Evolutionary conservation across 1,140 invertebrate species (phyloP), one percentile per base, ranked within the genome.

Genomic region (Penaeus vannamei): DNA sequence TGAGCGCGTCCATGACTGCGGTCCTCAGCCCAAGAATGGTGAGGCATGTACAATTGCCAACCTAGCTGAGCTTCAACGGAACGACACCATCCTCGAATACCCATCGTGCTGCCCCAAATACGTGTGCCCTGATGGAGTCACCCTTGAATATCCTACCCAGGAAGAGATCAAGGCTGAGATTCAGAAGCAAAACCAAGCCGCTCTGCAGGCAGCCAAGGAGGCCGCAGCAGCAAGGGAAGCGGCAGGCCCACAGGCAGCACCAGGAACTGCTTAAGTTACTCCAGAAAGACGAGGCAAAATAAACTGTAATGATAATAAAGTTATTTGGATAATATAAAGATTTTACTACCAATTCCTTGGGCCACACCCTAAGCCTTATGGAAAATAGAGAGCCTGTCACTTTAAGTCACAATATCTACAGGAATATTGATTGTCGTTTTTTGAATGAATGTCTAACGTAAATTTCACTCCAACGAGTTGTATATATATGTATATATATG

Each of bases 11-110:
- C 96, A 97, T 92, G 97, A 97, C 93, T 98, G 97, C 91, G 97
- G 97, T 23, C 96, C 97, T 17, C 94, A 97, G 69, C 97, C 97
- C 8, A 94, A 97, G 72, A 94, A 96, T 80, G 97, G 97, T 92
- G 95, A 96, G 80, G 97, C 97, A 92, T 97, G 97, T 94, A 97
- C 97, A 93, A 94, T 98, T 42, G 93, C 95, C 92, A 96, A 97
- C 4, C 96, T 96, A 92, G 97, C 97, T 90, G 97, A 53, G 53
- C 53, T 53, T 12, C 53, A 97, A 94, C 97, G 97, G 93, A 97
- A 96, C 4, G 97, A 97, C 2, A 93, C 95, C 5, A 97, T 97
- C 95, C 97, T 97, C 14, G 53, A 53, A 53, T 53, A 53, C 53
- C 53, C 53, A 53, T 94, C 94, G 7, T 97, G 97, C 92, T 98